Evolutionary conservation across 2,888 invertebrate genomes (phyloP).

Genomic region (Linyphia triangularis): DNA sequence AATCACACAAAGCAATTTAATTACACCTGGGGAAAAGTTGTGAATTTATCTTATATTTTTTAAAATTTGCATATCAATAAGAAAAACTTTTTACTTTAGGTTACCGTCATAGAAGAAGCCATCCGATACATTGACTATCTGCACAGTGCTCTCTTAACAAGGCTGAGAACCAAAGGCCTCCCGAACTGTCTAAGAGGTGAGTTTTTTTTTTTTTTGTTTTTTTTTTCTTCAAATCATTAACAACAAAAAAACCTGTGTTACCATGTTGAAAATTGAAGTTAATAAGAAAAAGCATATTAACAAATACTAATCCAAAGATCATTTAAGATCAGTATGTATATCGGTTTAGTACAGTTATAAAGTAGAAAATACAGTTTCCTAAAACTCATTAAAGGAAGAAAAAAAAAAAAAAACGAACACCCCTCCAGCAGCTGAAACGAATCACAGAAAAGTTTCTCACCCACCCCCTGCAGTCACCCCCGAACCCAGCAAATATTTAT

Average conservation of each 20-base stretch:
- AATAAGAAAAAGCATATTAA: background rate
- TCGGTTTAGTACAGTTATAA: background rate
- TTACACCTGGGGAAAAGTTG: no score
- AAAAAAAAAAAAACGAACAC: background rate
- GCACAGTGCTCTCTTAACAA: slow-evolving; percentile 79
- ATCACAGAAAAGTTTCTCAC: background rate
- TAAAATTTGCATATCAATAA: background rate
- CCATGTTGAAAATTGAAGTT: background rate
- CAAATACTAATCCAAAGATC: background rate
- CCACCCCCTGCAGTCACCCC: background rate
- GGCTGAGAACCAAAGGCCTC: slow-evolving; percentile 78
- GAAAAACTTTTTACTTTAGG: slow-evolving; percentile 78
- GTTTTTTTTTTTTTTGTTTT: background rate
- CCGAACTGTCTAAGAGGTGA: slow-evolving; percentile 76
- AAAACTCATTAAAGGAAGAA: background rate
- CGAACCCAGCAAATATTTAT: background rate
- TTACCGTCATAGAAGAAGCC: slow-evolving; percentile 81
- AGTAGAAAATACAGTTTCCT: background rate
- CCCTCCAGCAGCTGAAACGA: background rate
- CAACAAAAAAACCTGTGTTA: background rate
- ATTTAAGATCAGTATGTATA: no score
- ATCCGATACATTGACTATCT: slow-evolving; percentile 81
- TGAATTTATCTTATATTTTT: background rate
- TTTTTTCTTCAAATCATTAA: background rate
- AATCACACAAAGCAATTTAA: no score